phyloP scores from a whole-genome alignment of 1,140 invertebrate species.

The Mesaphorura yosii region DNA sequence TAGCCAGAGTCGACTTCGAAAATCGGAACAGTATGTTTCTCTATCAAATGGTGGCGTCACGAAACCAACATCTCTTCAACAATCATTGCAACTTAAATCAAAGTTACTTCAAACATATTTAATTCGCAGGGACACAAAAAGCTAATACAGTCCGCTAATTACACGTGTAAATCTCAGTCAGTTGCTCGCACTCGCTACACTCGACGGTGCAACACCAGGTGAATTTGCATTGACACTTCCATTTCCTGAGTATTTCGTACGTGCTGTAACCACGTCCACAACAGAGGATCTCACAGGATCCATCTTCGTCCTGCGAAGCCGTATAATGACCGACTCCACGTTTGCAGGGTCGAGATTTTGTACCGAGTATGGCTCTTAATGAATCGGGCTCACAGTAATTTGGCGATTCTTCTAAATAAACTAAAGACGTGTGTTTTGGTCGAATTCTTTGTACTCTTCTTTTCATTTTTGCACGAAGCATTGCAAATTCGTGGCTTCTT shows the following conservation, averaged over 20 bases:
- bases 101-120: too few species aligned
- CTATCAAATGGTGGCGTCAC: too few species aligned
- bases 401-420: constrained; percentile 77
- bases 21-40: too few species aligned
- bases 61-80: too few species aligned
- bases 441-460: constrained; percentile 13
- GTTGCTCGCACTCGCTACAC: constrained; percentile 70
- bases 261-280: constrained; percentile 89
- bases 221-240: constrained; percentile 82
- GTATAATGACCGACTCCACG: constrained; percentile 39
- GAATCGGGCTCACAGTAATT: constrained; percentile 80
- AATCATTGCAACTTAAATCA: too few species aligned
- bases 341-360: constrained; percentile 72
- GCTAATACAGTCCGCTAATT: too few species aligned
- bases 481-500: too few species aligned
- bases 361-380: constrained; percentile 63
- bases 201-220: constrained; percentile 83
- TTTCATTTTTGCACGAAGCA: too few species aligned
- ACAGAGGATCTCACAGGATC: constrained; percentile 71
- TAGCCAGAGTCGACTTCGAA: too few species aligned
- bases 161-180: constrained; percentile 72
- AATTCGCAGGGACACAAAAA: too few species aligned
- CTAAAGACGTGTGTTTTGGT: constrained; percentile 68
- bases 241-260: constrained; percentile 57
- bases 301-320: too few species aligned